Evolutionary conservation across 2,797 vertebrate genomes (phyloP).

Genomic region (Melanotaenia parkinsoni): DNA sequence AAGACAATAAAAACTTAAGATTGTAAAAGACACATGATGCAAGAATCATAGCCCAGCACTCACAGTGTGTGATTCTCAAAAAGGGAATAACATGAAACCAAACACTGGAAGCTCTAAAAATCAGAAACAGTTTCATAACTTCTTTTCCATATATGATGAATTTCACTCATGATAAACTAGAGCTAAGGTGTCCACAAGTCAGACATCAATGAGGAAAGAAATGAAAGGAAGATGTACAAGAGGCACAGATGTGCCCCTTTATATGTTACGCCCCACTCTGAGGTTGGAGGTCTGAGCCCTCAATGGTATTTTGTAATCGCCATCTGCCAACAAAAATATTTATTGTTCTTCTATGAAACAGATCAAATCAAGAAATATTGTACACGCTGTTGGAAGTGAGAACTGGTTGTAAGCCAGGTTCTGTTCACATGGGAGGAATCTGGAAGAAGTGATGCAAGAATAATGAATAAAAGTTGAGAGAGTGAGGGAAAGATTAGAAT

Average conservation of each 20-base stretch:
- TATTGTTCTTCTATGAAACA: slow-evolving; percentile 73
- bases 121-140: slow-evolving; percentile 15
- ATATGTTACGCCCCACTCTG: slow-evolving; percentile 52
- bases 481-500: slow-evolving; percentile 67
- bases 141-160: slow-evolving; percentile 1
- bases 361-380: slow-evolving; percentile 76
- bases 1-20: slow-evolving; percentile 23
- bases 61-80: slow-evolving; percentile 13
- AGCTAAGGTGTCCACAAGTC: slow-evolving; percentile 12
- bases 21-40: slow-evolving; percentile 38
- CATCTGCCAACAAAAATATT: slow-evolving; percentile 80
- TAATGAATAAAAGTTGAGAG: slow-evolving; percentile 57
- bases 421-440: slow-evolving; percentile 69
- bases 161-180: slow-evolving; percentile 19
- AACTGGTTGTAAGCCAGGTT: slow-evolving; percentile 57
- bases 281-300: slow-evolving; percentile 59
- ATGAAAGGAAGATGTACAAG: slow-evolving; percentile 32
- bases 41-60: slow-evolving; percentile 26
- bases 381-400: slow-evolving; percentile 68
- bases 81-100: slow-evolving; percentile 46
- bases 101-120: slow-evolving; percentile 9
- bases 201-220: slow-evolving; percentile 16
- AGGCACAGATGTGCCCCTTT: slow-evolving; percentile 46
- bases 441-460: slow-evolving; percentile 70
- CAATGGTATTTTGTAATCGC: slow-evolving; percentile 74